A percentile compares a stretch with the other conserved stretches of the same genome.
phyloP scores from a whole-genome alignment of 2,888 invertebrate species.

The Scaptomyza polygonia region DNA sequence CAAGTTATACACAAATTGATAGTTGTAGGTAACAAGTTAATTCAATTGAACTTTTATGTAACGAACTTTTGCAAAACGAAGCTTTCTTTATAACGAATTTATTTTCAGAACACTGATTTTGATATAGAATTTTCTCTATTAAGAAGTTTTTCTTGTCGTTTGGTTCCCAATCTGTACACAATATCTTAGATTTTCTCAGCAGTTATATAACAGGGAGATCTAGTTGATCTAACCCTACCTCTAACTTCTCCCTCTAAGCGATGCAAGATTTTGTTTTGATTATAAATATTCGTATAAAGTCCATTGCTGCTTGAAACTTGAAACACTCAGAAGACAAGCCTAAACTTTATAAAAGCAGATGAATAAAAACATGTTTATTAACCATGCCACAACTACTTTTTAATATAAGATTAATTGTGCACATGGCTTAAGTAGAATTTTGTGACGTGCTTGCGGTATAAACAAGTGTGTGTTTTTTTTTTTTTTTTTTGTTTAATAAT shows the following conservation, averaged over 20 bases:
- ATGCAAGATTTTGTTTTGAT: neutral
- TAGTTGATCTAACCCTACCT: neutral
- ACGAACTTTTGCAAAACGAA: too few species aligned
- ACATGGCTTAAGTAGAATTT: neutral
- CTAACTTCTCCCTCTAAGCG: neutral
- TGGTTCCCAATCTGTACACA: too few species aligned
- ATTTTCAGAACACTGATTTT: too few species aligned
- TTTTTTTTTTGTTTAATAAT: neutral
- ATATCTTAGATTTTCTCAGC: too few species aligned
- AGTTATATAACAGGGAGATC: too few species aligned
- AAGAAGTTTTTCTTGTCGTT: too few species aligned
- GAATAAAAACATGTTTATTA: conserved; percentile 5
- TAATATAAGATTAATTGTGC: neutral
- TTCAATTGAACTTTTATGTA: too few species aligned
- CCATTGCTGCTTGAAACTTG: conserved; percentile 11
- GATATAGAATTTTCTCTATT: too few species aligned
- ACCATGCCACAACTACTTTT: neutral
- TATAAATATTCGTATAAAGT: neutral
- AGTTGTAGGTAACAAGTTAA: too few species aligned
- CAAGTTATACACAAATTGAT: too few species aligned
- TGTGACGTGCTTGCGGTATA: neutral
- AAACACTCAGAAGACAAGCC: neutral
- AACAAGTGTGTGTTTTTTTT: neutral
- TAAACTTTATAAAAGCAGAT: neutral
- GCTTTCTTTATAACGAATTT: too few species aligned